Conservation (phyloP, 2,888 invertebrate species). For the Apotomis turbidana region DNA sequence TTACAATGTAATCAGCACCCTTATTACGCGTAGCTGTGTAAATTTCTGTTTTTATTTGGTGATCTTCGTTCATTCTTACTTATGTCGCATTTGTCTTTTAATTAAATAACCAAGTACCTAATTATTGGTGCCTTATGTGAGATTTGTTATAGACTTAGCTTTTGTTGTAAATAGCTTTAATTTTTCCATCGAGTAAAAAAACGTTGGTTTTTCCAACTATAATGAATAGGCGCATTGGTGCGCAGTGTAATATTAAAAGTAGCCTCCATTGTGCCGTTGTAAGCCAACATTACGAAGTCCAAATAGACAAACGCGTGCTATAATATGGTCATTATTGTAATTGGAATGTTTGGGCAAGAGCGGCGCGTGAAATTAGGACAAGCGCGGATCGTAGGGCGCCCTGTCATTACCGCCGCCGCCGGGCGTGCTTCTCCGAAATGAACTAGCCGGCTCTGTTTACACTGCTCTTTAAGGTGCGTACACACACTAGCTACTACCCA, state of each 20-base stretch:
- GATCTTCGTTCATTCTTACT: no score
- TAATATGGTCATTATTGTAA: conserved; percentile 69
- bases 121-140: no score
- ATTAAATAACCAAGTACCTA: not conserved
- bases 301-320: conserved; percentile 40
- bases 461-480: conserved; percentile 51
- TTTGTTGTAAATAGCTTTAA: not conserved
- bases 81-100: not conserved
- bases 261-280: not conserved
- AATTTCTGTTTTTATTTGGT: not conserved
- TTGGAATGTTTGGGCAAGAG: conserved; percentile 77
- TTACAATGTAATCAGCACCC: not conserved
- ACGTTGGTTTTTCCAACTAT: no score
- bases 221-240: not conserved
- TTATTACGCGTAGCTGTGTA: not conserved
- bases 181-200: not conserved
- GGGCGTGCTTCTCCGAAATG: conserved; percentile 65
- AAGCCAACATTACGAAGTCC: conserved; percentile 25
- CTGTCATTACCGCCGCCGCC: conserved; percentile 73
- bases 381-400: conserved; percentile 63
- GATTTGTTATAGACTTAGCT: no score
- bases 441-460: conserved; percentile 53
- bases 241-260: not conserved
- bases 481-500: not conserved
- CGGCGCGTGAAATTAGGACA: conserved; percentile 70